phyloP scores from a whole-genome alignment of 1,140 invertebrate genomes.

The Anastatus disparis region DNA sequence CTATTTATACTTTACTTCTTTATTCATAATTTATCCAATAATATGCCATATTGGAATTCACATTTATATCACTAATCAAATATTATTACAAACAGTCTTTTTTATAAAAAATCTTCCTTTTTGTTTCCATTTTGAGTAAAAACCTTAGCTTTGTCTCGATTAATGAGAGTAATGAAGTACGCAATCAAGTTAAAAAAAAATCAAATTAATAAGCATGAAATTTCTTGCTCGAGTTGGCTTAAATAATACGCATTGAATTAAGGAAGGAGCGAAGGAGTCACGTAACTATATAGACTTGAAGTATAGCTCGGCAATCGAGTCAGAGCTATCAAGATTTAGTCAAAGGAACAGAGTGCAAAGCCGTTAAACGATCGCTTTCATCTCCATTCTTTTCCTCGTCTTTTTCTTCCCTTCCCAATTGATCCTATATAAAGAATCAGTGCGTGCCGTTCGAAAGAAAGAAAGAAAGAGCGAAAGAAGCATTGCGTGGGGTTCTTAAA shows the following conservation, averaged over 20 bases:
- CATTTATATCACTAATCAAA: no score
- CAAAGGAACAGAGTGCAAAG: slow-evolving; percentile 2
- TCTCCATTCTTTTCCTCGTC: slow-evolving; percentile 8
- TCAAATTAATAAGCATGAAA: no score
- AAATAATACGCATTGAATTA: slow-evolving; percentile 7
- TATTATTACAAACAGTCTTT: no score
- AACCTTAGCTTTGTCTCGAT: no score
- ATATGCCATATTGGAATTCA: no score
- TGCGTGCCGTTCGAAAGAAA: not conserved
- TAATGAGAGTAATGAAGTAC: no score
- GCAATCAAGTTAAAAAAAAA: no score
- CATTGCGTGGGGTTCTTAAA: slow-evolving; percentile 30
- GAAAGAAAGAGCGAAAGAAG: not conserved
- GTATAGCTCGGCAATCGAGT: not conserved
- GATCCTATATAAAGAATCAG: not conserved
- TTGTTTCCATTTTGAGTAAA: no score
- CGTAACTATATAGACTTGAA: not conserved
- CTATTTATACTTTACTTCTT: no score
- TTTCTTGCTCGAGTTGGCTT: no score
- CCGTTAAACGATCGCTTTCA: slow-evolving; percentile 29
- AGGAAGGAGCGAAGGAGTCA: slow-evolving; percentile 11
- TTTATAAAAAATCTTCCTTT: no score
- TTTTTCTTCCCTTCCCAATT: not conserved
- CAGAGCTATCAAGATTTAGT: not conserved
- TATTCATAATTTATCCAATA: no score